These are phyloP conservation scores for Crypturellus undulatus DNA, from an alignment of 2,113 vertebrate genomes.

Conservation along the genomic window DNA sequence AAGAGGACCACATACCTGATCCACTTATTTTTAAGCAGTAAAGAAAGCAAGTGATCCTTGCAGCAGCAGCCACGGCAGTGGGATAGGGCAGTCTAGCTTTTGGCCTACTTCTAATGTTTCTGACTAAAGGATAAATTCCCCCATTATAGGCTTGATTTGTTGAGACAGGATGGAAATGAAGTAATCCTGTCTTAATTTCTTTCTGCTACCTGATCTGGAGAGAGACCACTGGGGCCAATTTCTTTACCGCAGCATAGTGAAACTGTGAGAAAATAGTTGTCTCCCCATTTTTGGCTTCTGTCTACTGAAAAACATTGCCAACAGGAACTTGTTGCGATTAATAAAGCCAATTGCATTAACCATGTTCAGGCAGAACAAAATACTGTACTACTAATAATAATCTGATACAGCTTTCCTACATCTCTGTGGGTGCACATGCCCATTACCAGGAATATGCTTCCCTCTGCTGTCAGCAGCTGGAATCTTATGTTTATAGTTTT, in stretches of 20 bases:
- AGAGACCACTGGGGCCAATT: conserved; percentile 59
- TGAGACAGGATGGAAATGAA: conserved; percentile 70
- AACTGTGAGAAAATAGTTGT: conserved; percentile 44
- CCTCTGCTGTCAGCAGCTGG: conserved; percentile 70
- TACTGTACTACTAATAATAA: not conserved
- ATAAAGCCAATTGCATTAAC: conserved; percentile 28
- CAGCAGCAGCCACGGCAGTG: not conserved
- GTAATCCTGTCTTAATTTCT: conserved; percentile 65
- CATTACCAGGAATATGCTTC: conserved; percentile 54
- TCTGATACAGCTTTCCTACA: not conserved
- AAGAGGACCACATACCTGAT: not conserved
- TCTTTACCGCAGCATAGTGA: not conserved
- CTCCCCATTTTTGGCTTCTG: conserved; percentile 41
- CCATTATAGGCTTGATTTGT: conserved; percentile 48
- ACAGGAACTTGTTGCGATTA: conserved; percentile 33
- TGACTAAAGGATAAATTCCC: conserved; percentile 48
- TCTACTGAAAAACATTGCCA: conserved; percentile 30
- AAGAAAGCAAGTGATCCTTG: not conserved
- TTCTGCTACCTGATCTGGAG: conserved; percentile 68
- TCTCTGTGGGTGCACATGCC: not conserved
- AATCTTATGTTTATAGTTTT: conserved; percentile 39
- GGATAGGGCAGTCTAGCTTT: not conserved
- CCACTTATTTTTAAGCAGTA: not conserved
- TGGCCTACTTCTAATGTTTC: not conserved
- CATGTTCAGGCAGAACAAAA: conserved; percentile 29